Percentiles rank a stretch among this genome's conserved stretches.
These are phyloP conservation scores for Papilio machaon DNA, from an alignment of 1,140 invertebrate species.

Conservation along the genomic window DNA sequence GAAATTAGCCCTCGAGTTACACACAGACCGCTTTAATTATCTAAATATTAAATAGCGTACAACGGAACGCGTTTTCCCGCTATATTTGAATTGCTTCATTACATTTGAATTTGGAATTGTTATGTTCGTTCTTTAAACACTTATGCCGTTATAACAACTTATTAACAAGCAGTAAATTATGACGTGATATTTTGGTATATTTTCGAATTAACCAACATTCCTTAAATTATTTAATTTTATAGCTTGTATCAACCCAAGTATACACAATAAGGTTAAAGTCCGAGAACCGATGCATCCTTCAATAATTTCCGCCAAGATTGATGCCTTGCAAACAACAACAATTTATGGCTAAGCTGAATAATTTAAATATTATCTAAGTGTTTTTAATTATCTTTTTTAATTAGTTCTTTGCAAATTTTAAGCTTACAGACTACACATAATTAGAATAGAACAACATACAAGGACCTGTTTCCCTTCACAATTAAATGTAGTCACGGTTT, in stretches of 20 bases:
- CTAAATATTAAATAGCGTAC: conserved; percentile 48
- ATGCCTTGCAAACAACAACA: too few relatives aligned
- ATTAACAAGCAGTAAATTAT: conserved; percentile 17
- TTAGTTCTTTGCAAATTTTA: background rate
- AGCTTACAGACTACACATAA: background rate
- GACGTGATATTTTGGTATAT: background rate
- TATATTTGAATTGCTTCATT: conserved; percentile 40
- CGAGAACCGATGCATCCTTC: too few relatives aligned
- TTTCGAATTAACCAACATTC: background rate
- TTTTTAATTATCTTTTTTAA: too few relatives aligned
- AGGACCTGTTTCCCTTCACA: background rate
- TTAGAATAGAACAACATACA: background rate
- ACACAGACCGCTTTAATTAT: conserved; percentile 54
- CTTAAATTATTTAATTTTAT: too few relatives aligned
- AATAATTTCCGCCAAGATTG: too few relatives aligned
- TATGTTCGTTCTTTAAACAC: conserved; percentile 32
- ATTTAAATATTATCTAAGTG: too few relatives aligned
- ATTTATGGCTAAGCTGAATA: too few relatives aligned
- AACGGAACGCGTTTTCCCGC: conserved; percentile 45
- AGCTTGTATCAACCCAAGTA: too few relatives aligned
- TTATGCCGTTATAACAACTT: conserved; percentile 22
- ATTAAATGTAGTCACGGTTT: conserved; percentile 23
- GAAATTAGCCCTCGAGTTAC: conserved; percentile 58
- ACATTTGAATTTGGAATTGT: conserved; percentile 40
- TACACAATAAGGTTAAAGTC: too few relatives aligned